Conservation (phyloP, 2,113 vertebrate genomes). For the Hucho hucho region DNA sequence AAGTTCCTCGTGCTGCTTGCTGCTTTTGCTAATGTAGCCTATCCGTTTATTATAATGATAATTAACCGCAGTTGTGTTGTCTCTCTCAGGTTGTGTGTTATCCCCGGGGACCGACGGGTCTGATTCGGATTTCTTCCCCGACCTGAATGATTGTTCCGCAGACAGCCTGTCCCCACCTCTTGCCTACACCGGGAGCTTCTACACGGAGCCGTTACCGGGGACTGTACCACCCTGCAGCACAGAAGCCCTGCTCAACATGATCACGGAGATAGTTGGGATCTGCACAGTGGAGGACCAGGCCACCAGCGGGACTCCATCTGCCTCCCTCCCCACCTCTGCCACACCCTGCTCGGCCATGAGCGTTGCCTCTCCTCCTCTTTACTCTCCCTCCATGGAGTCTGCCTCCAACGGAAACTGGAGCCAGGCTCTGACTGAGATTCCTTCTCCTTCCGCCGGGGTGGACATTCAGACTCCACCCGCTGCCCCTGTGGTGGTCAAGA, state of each 20-base stretch:
- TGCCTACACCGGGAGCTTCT: conserved; percentile 85
- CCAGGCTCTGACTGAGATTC: conserved; percentile 61
- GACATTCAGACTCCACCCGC: conserved; percentile 60
- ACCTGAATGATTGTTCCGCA: conserved; percentile 75
- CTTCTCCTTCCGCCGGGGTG: conserved; percentile 9
- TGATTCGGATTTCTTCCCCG: conserved; percentile 79
- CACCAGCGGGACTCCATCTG: conserved; percentile 44
- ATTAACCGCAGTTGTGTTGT: not conserved
- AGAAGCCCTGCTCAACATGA: conserved; percentile 92
- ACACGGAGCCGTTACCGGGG: conserved; percentile 70
- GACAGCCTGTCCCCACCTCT: conserved; percentile 80
- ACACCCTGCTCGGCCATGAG: no score
- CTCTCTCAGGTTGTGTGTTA: conserved; percentile 57
- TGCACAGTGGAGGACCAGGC: conserved; percentile 76
- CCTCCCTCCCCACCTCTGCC: conserved; percentile 50
- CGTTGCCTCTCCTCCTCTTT: conserved; percentile 31
- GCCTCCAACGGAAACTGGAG: conserved; percentile 57
- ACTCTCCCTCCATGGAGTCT: no score
- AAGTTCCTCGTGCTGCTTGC: no score
- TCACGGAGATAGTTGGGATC: conserved; percentile 92
- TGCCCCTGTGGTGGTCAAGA: conserved; percentile 72
- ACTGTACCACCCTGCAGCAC: conserved; percentile 78
- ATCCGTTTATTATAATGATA: not conserved
- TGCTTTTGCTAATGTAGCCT: no score
- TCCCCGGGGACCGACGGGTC: no score